Evolutionary conservation across 2,113 vertebrate species (phyloP).

Genomic region (Gallinago jamesoni): DNA sequence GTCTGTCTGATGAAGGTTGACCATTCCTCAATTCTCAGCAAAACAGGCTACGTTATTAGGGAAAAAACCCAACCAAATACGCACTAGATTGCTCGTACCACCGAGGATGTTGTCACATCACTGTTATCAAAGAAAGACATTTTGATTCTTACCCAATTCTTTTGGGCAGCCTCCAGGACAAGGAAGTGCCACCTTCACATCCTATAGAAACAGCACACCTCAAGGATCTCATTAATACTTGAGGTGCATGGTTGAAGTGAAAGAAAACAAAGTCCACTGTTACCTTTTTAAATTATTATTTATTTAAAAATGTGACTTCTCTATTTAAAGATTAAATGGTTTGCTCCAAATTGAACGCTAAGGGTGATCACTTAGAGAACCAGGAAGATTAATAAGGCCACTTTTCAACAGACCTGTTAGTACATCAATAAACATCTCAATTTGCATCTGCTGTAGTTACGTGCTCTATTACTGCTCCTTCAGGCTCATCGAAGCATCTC

Average conservation of each 20-base stretch:
- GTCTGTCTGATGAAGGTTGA: background rate
- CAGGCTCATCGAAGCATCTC: background rate
- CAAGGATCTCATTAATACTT: background rate
- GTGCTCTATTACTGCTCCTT: background rate
- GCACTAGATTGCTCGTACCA: background rate
- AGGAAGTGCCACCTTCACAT: background rate
- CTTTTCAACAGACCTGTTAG: background rate
- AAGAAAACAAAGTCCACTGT: background rate
- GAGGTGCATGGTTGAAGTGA: background rate
- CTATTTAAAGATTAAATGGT: background rate
- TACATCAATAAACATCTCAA: rapidly evolving
- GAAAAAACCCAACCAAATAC: background rate
- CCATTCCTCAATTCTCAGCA: background rate
- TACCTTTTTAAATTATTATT: background rate
- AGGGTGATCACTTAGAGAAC: background rate
- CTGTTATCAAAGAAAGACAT: background rate
- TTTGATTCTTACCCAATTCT: background rate
- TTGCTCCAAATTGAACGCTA: background rate
- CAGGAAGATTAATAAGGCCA: background rate
- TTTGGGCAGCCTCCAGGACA: background rate
- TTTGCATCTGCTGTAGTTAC: background rate
- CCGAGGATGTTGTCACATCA: background rate
- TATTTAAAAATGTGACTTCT: background rate
- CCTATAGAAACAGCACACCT: background rate
- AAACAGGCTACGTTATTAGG: background rate